These are phyloP conservation scores for Bombus huntii DNA, from an alignment of 1,140 invertebrate genomes.

Conservation along the genomic window DNA sequence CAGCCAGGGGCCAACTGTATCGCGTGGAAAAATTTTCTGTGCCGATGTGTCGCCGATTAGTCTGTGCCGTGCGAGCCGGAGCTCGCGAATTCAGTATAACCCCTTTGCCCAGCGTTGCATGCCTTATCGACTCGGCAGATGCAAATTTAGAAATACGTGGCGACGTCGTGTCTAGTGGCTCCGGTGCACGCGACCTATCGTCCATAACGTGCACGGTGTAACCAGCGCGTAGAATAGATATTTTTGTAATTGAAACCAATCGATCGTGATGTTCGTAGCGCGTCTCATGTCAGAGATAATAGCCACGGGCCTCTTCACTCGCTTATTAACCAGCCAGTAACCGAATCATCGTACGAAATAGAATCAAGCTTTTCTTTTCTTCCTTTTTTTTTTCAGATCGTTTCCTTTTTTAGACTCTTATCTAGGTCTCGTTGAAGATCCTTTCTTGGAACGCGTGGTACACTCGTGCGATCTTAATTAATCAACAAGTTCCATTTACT, in stretches of 20 bases:
- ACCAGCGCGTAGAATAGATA: slow-evolving; percentile 33
- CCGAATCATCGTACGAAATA: neutral
- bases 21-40: slow-evolving; percentile 52
- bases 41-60: slow-evolving; percentile 60
- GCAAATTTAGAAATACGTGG: slow-evolving; percentile 67
- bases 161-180: slow-evolving; percentile 65
- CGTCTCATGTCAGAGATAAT: slow-evolving; percentile 35
- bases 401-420: too few species aligned
- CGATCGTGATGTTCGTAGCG: slow-evolving; percentile 38
- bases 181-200: slow-evolving; percentile 58
- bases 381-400: too few species aligned
- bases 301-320: neutral
- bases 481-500: slow-evolving; percentile 49
- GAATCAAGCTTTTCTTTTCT: neutral
- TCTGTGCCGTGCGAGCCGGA: slow-evolving; percentile 11
- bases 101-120: slow-evolving; percentile 47
- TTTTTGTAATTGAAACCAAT: slow-evolving; percentile 67
- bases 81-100: slow-evolving; percentile 29
- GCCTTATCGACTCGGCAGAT: slow-evolving; percentile 60
- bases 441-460: neutral
- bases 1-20: neutral
- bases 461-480: neutral
- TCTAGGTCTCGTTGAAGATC: neutral
- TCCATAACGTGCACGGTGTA: slow-evolving; percentile 24
- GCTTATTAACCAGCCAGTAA: neutral